A percentile compares a stretch with the other conserved stretches of the same genome.
Conservation (phyloP, 2,888 invertebrate species). For the Lycophotia porphyrea region DNA sequence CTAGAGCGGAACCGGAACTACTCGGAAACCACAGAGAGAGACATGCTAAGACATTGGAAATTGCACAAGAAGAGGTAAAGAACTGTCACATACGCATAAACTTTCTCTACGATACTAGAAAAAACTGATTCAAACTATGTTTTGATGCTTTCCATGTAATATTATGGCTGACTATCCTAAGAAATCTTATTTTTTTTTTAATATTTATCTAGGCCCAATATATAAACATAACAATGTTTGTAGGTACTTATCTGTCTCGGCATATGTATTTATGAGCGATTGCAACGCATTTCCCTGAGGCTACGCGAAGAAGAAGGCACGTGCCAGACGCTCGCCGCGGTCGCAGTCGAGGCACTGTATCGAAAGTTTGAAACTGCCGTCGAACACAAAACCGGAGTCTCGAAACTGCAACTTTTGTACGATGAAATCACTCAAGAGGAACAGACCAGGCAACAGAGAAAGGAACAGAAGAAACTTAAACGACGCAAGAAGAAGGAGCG, state of each 20-base stretch:
- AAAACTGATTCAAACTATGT: neutral
- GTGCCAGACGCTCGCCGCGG: conserved; percentile 97
- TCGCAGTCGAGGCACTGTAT: conserved; percentile 96
- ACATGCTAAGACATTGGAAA: conserved; percentile 98
- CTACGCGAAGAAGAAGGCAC: conserved; percentile 97
- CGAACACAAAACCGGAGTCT: conserved; percentile 96
- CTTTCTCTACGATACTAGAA: neutral
- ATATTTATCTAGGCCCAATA: neutral
- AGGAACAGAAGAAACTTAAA: conserved; percentile 96
- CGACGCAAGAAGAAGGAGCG: conserved; percentile 93
- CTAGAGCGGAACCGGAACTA: conserved; percentile 97
- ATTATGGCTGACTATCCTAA: neutral
- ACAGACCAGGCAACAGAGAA: conserved; percentile 95
- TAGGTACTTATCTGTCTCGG: conserved; percentile 97
- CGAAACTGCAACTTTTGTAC: conserved; percentile 96
- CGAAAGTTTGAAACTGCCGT: conserved; percentile 97
- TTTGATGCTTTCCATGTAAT: neutral
- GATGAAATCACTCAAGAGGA: conserved; percentile 97
- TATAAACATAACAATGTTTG: conserved; percentile 15
- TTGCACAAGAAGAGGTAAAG: conserved; percentile 96
- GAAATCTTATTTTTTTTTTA: neutral
- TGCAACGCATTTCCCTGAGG: conserved; percentile 96
- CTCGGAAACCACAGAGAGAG: conserved; percentile 96
- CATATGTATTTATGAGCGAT: conserved; percentile 97
- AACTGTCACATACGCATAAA: neutral